Conservation (phyloP, 2,888 invertebrate genomes). For the Hirtodrosophila cameraria region DNA sequence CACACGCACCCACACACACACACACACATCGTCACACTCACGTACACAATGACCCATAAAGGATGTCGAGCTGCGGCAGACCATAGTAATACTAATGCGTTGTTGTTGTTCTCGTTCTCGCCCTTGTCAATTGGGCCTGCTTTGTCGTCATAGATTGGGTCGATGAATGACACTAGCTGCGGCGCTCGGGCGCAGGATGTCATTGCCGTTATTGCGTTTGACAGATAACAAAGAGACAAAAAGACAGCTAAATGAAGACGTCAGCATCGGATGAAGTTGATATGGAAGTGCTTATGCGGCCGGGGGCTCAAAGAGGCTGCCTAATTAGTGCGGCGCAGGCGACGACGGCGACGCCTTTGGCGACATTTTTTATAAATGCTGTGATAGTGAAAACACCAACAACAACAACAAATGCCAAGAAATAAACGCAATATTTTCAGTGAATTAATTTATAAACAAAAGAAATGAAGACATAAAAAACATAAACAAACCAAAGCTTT, state of each 20-base stretch:
- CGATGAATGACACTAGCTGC: slow-evolving; percentile 56
- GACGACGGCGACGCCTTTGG: slow-evolving; percentile 50
- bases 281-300: slow-evolving; percentile 51
- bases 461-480: slow-evolving; percentile 36
- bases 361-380: slow-evolving; percentile 69
- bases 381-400: slow-evolving; percentile 71
- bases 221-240: slow-evolving; percentile 60
- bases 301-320: slow-evolving; percentile 52
- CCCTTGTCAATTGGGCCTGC: slow-evolving; percentile 58
- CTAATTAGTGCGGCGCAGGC: slow-evolving; percentile 58
- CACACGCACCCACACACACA: slow-evolving; percentile 16
- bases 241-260: slow-evolving; percentile 68
- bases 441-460: slow-evolving; percentile 28
- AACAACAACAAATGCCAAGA: slow-evolving; percentile 43
- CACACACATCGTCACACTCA: slow-evolving; percentile 6
- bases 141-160: slow-evolving; percentile 68
- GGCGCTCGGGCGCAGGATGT: slow-evolving; percentile 51
- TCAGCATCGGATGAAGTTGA: slow-evolving; percentile 62
- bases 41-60: slow-evolving; percentile 61
- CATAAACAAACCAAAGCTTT: slow-evolving; percentile 57
- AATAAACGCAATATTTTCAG: slow-evolving; percentile 72
- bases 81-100: slow-evolving; percentile 43
- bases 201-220: slow-evolving; percentile 55
- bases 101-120: slow-evolving; percentile 36
- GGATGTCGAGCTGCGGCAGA: slow-evolving; percentile 53